phyloP scores from a whole-genome alignment of 2,797 vertebrate genomes.

The Sebastes baramenuke region DNA sequence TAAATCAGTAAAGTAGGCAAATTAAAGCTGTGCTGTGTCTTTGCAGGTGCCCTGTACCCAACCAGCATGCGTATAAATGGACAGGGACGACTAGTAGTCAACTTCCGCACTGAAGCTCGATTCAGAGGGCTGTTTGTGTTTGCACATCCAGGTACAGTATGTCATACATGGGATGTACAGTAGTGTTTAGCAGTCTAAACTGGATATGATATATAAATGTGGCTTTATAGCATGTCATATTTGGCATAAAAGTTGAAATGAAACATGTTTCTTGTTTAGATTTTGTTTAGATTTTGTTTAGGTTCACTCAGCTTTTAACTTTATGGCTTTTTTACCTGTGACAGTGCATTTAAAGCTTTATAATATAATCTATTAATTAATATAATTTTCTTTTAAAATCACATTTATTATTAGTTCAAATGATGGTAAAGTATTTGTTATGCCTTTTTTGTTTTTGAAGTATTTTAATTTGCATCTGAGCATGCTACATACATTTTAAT shows the following conservation, averaged over 20 bases:
- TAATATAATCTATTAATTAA: too few species aligned
- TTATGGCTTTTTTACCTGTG: not conserved
- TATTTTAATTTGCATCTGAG: not conserved
- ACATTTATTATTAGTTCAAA: not conserved
- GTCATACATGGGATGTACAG: not conserved
- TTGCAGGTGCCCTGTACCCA: constrained; percentile 91
- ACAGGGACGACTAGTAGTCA: constrained; percentile 92
- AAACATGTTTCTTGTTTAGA: not conserved
- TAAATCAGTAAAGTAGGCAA: not conserved
- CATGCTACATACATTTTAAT: not conserved
- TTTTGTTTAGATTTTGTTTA: not conserved
- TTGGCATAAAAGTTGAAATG: not conserved
- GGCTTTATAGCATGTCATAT: not conserved
- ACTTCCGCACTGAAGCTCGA: constrained; percentile 93
- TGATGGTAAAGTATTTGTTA: not conserved
- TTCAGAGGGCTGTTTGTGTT: constrained; percentile 93
- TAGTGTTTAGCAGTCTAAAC: not conserved
- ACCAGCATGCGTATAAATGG: constrained; percentile 95
- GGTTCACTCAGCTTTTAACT: not conserved
- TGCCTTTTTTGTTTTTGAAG: not conserved
- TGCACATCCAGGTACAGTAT: constrained; percentile 82
- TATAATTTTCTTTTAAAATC: not conserved
- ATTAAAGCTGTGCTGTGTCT: constrained; percentile 10
- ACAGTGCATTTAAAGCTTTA: not conserved
- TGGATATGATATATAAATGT: not conserved